Base-by-base conservation (phyloP, 2,113 vertebrate genomes). In the Tragelaphus imberbis region DNA sequence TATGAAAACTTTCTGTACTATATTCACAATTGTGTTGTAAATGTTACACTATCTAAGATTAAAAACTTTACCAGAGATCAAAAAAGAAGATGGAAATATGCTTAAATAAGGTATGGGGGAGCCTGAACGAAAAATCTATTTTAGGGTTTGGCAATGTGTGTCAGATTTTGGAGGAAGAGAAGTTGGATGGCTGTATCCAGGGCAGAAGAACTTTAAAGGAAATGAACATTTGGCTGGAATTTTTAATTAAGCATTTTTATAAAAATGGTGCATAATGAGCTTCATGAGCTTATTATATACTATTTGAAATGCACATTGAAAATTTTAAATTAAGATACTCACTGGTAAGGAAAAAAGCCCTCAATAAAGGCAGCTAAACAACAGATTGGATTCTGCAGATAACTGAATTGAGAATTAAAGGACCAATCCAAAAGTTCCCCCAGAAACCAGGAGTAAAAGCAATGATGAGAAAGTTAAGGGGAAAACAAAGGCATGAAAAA, bases 191-290 rank as follows among this genome's bases (percentile, higher is more conserved):
- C 17, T 92, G 1, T 28, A 81, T 47, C 30, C 82, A 82, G 36
- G 68, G 68, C 40, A 63, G 81, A 79, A 55, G 49, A 44, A 44
- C 4, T 40, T 85, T 17, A 56, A 27, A 77, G 21, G 30, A 82
- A 92, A 90, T 59, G 3, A 53, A 63, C 19, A 40, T 79, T 87
- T 93, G 44, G 63, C 25, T 59, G n/a, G 23, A 68, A 91, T 87
- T 95, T 91, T 79, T 53, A 97, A 91, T 68, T 82, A 77, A 65
- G 55, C 16, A 19, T 77, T 88, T 96, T 92, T 88, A 71, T 77
- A 56, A 94, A 94, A 77, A 30, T 36, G 49, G 28, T 75, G 10
- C 13, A n/a, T 65, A 7, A 44, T 27, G 9, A 51, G n/a, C 40
- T 68, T 87, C 33, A 49, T 56, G 36, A 95, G 75, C 28, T 56